Evolutionary conservation across 2,797 vertebrate species (phyloP).

Genomic region (Adrianichthys oophorus): DNA sequence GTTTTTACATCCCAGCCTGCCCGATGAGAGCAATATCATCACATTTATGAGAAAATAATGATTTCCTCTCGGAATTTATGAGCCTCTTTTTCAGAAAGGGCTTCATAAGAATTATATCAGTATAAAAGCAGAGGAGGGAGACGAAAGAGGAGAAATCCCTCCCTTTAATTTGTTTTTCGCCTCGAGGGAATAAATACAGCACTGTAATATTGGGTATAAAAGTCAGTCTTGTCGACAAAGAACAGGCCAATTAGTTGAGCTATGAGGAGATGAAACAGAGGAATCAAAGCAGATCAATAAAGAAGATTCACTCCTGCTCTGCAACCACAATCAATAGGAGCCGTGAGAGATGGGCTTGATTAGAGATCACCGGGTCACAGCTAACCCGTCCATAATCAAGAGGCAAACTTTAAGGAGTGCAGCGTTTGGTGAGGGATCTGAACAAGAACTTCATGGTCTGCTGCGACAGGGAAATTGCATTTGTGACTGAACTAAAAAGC

Average conservation of each 20-base stretch:
- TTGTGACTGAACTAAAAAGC: neutral
- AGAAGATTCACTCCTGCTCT: constrained; percentile 49
- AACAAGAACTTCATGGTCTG: neutral
- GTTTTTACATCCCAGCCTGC: constrained; percentile 65
- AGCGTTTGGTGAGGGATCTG: neutral
- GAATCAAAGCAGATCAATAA: constrained; percentile 76
- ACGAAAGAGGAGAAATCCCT: constrained; percentile 33
- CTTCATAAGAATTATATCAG: constrained; percentile 68
- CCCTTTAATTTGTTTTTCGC: constrained; percentile 73
- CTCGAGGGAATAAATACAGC: constrained; percentile 70
- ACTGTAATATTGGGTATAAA: constrained; percentile 71
- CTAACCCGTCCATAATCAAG: constrained; percentile 49
- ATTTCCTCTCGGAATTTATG: constrained; percentile 78
- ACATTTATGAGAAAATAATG: constrained; percentile 83
- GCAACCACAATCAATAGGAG: constrained; percentile 49
- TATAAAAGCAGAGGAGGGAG: constrained; percentile 36
- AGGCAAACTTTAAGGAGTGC: constrained; percentile 42
- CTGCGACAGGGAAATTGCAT: constrained; percentile 1
- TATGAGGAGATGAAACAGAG: constrained; percentile 64
- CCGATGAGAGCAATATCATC: constrained; percentile 78
- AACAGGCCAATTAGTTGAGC: constrained; percentile 74
- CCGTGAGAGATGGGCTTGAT: constrained; percentile 36
- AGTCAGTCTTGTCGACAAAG: constrained; percentile 70
- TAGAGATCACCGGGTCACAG: constrained; percentile 39
- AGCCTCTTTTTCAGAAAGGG: constrained; percentile 50